These are phyloP conservation scores for Aplochiton taeniatus DNA, from an alignment of 2,797 vertebrate genomes.

Conservation along the genomic window DNA sequence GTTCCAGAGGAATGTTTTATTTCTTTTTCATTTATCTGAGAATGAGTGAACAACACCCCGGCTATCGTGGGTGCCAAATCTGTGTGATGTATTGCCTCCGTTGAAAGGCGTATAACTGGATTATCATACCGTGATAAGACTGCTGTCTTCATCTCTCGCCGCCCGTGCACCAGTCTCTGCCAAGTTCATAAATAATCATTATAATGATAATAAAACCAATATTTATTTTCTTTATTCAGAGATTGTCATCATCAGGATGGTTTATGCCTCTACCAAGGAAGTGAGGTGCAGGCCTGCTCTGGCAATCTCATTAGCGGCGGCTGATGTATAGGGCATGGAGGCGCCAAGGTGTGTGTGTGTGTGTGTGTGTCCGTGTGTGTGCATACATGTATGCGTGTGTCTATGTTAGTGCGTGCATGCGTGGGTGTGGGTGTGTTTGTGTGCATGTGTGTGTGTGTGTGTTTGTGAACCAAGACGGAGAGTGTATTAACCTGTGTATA, in stretches of 20 bases:
- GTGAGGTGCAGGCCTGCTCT: constrained; percentile 31
- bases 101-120: constrained; percentile 47
- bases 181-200: constrained; percentile 63
- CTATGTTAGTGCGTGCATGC: background rate
- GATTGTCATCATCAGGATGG: constrained; percentile 28
- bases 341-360: background rate
- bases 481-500: constrained; percentile 17
- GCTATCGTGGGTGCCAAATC: constrained; percentile 4
- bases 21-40: constrained; percentile 20
- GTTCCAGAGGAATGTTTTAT: constrained; percentile 8
- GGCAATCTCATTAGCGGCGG: constrained; percentile 25
- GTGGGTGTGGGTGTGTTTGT: background rate
- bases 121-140: constrained; percentile 52
- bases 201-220: constrained; percentile 56
- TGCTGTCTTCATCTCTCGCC: constrained; percentile 39
- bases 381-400: background rate
- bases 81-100: constrained; percentile 49
- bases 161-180: constrained; percentile 12
- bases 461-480: constrained; percentile 8
- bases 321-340: constrained; percentile 34
- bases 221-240: constrained; percentile 56
- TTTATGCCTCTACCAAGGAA: constrained; percentile 44
- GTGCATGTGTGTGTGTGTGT: background rate
- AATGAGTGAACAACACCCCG: background rate
- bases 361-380: background rate